Base-by-base conservation (phyloP, 2,888 invertebrate genomes). In the Drepana falcataria region DNA sequence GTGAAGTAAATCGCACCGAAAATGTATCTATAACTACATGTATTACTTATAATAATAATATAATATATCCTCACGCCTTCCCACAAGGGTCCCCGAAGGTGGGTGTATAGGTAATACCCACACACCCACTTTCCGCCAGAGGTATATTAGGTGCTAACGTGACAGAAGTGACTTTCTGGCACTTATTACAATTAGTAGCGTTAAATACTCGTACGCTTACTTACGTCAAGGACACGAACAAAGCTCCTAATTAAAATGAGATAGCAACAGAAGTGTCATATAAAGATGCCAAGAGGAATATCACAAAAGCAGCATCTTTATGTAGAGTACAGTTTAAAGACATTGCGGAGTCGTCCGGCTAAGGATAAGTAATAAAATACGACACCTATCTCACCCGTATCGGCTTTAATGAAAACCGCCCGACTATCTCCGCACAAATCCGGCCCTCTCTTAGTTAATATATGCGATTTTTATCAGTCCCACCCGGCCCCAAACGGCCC, bases 401-500 rank as follows among this genome's bases (percentile, higher is more conserved):
- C 85, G 77, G 73, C 73, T 77, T 81, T 84, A 86, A 85, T 83
- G 85, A 85, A 84, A 84, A 79, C 81, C 81, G 72, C 68, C 73
- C 63, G 76, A 69, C 72, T 82, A 83, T 82, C 82, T 76, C 59
- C 63, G 63, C 68, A 64, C 77, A 61, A 71, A 77, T 75, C 66
- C 75, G 74, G 69, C 71, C 75, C 75, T 74, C 75, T 72, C 73
- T 73, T 66, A 66, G 69, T 81, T 85, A 86, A 88, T 85, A 79
- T 87, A 87, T 87, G 82, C 84, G 85, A 85, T 85, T 83, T 83
- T 85, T 88, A 87, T 87, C 88, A 72, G 70, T 60, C 65, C 78
- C 73, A 68, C 72, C 75, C 71, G 73, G 67, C 66, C 73, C 73
- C 71, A 63, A 67, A 71, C 71, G 73, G 69, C 67, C 63, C 61